A percentile compares a stretch with the other conserved stretches of the same genome.
These are phyloP conservation scores for Andrena chrysosceles DNA, from an alignment of 2,888 invertebrate genomes.

Conservation along the genomic window DNA sequence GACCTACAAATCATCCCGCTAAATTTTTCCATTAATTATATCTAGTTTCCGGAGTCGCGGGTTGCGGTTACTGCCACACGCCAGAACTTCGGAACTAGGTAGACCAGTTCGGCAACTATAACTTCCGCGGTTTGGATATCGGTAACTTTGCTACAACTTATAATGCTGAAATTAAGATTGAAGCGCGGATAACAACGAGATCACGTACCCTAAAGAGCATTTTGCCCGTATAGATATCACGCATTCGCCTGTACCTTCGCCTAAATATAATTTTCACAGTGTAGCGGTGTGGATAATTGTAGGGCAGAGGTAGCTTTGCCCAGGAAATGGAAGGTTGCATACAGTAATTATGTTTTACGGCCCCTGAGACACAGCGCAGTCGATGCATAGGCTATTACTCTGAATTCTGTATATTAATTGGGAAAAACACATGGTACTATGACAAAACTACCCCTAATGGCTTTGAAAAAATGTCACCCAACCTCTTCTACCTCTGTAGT, in stretches of 20 bases:
- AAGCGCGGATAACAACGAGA: conserved; percentile 42
- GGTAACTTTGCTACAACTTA: conserved; percentile 52
- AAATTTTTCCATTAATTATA: conserved; percentile 56
- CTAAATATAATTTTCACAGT: neutral
- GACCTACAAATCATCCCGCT: conserved; percentile 39
- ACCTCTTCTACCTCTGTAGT: no score
- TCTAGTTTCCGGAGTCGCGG: conserved; percentile 27
- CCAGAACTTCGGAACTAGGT: conserved; percentile 48
- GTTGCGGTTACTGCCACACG: conserved; percentile 36
- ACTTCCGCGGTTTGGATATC: conserved; percentile 53
- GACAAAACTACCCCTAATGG: no score
- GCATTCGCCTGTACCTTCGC: neutral
- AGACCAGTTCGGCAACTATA: conserved; percentile 43
- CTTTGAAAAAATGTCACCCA: no score
- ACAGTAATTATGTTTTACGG: neutral
- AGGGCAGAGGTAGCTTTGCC: neutral
- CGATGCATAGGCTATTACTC: no score
- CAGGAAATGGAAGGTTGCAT: neutral
- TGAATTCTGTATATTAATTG: no score
- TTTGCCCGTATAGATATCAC: neutral
- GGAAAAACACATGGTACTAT: no score
- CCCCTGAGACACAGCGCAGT: no score
- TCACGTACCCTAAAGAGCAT: neutral
- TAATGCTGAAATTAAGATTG: conserved; percentile 48
- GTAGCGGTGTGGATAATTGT: neutral